Evolutionary conservation across 2,797 vertebrate genomes (phyloP), one percentile per base, ranked within the genome.

Genomic region (Cichlasoma orientale): DNA sequence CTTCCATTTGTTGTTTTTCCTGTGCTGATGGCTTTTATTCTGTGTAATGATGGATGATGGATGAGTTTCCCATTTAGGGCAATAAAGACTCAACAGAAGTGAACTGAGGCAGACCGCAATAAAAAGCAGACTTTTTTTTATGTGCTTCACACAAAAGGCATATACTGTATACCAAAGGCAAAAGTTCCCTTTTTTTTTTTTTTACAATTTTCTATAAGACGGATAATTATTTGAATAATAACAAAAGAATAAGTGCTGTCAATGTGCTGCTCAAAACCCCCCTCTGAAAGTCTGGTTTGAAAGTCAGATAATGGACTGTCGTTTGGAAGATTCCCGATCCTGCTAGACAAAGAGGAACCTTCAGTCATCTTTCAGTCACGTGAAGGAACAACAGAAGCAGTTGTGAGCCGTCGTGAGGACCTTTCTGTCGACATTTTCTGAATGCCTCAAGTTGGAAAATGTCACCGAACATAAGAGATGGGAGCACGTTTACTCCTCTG

Each of bases 271-370:
- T 16, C 12, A 58, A 25, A 55, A 2, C 44, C 5, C 12, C 59
- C 50, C 23, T 69, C 41, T 27, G 3, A 71, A 63, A 59, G 56
- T 29, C 6, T 36, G 33, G n/a, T 52, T 80, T 56, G 56, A 19
- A 53, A 72, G 59, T 59, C 41, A 74, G 19, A 72, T 33, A 10
- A 36, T 56, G 2, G 2, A 19, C 57, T 59, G 78, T 44, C 21
- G 55, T 36, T 11, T 70, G 21, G 57, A 74, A 38, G 68, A 47
- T 81, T 63, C 27, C 63, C 7, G 11, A 53, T 21, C 70, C 58
- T 10, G 5, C 19, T 10, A 55, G 52, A 83, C 82, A 88, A 77
- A 86, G 59, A 53, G 36, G 14, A 59, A 79, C 76, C 75, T 82
- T 83, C 41, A 85, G 52, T 47, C 5, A 2, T 36, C 76, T 75